Evolutionary conservation across 2,113 vertebrate species (phyloP).

Genomic region (Tyrannus savana): DNA sequence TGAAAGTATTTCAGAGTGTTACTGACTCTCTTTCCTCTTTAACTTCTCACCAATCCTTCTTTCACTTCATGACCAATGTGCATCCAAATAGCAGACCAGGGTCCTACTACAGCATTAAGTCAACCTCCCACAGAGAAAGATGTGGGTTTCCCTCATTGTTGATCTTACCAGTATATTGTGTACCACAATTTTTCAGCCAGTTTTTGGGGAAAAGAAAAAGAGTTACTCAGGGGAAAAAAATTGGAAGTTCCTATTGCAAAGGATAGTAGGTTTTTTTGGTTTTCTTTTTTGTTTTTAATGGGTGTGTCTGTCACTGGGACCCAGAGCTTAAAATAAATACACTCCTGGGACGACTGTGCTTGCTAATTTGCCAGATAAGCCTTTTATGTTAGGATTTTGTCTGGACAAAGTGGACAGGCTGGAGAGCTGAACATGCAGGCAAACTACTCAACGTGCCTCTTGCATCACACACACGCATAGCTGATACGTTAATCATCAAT

Average conservation of each 20-base stretch:
- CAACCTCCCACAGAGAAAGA: background rate
- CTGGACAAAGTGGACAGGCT: conserved; percentile 51
- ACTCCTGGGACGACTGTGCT: background rate
- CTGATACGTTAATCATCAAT: conserved; percentile 44
- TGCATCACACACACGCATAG: conserved; percentile 56
- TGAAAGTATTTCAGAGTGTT: background rate
- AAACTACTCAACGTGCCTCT: conserved; percentile 26
- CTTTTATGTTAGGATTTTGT: conserved; percentile 61
- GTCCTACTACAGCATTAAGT: accelerated
- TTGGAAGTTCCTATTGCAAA: background rate
- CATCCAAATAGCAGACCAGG: background rate
- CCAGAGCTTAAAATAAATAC: conserved; percentile 41
- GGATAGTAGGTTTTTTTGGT: background rate
- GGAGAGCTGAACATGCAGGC: conserved; percentile 37
- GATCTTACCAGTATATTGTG: background rate
- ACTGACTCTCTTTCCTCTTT: background rate
- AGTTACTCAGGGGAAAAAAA: background rate
- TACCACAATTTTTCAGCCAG: background rate
- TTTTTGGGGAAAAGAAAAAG: too few species aligned
- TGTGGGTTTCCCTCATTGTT: background rate
- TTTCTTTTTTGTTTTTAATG: background rate
- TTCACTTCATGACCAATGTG: background rate
- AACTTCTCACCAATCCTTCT: background rate
- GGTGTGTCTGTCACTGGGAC: background rate
- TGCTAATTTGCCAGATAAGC: conserved; percentile 45